phyloP scores from a whole-genome alignment of 2,888 invertebrate species.

The Pandemis heparana region DNA sequence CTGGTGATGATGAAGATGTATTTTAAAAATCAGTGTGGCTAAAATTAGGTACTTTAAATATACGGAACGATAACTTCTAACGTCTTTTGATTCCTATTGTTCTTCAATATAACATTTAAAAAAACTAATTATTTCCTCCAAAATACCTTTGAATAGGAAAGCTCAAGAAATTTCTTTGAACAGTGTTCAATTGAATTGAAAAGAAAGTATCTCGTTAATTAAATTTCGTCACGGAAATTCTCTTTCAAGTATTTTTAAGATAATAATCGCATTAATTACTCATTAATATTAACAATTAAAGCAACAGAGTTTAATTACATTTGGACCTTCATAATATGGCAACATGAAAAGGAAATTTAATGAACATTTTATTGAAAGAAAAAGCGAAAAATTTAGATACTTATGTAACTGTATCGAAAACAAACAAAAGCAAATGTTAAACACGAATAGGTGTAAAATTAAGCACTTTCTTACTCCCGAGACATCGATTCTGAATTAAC shows the following conservation, averaged over 20 bases:
- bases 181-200: not conserved
- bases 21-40: too few relatives aligned
- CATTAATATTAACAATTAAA: not conserved
- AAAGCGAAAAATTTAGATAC: not conserved
- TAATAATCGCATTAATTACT: not conserved
- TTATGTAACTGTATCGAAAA: not conserved
- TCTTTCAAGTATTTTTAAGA: not conserved
- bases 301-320: not conserved
- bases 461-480: too few relatives aligned
- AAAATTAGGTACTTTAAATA: too few relatives aligned
- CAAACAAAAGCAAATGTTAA: not conserved
- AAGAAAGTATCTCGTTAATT: not conserved
- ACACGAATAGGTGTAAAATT: too few relatives aligned
- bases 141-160: not conserved
- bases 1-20: too few relatives aligned
- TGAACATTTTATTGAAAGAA: not conserved
- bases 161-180: not conserved
- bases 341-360: not conserved
- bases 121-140: not conserved
- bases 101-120: not conserved
- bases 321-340: not conserved
- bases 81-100: not conserved
- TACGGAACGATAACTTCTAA: too few relatives aligned
- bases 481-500: too few relatives aligned
- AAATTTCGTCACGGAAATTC: constrained; percentile 4